phyloP scores from a whole-genome alignment of 2,888 invertebrate genomes.

The Auanema freiburgensis region DNA sequence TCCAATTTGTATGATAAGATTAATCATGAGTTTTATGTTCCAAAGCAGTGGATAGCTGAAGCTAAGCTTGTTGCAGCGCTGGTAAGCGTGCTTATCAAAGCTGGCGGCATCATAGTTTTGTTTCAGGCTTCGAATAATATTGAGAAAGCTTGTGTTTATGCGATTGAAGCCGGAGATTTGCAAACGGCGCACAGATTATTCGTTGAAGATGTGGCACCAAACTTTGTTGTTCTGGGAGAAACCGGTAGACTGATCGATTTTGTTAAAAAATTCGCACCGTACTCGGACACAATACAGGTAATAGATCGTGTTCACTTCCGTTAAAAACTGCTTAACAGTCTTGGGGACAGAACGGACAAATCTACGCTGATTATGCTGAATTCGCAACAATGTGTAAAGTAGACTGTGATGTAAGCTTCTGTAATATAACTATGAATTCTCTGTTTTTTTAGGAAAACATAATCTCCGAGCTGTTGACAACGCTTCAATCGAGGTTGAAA shows the following conservation, averaged over 20 bases:
- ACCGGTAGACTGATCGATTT: constrained; percentile 23
- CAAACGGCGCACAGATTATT: constrained; percentile 30
- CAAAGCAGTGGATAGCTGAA: constrained; percentile 37
- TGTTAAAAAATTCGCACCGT: constrained; percentile 28
- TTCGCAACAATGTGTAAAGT: constrained; percentile 10
- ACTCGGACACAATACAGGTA: constrained; percentile 28
- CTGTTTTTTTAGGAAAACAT: constrained; percentile 12
- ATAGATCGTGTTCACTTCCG: background rate
- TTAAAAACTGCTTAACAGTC: constrained; percentile 7
- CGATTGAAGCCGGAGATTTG: constrained; percentile 26
- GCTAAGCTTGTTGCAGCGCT: constrained; percentile 37
- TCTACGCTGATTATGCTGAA: constrained; percentile 41
- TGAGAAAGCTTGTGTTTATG: constrained; percentile 27
- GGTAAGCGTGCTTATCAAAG: constrained; percentile 9
- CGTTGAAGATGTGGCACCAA: constrained; percentile 42
- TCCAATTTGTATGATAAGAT: constrained; percentile 21
- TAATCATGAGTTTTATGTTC: constrained; percentile 23
- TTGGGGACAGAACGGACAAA: constrained; percentile 41
- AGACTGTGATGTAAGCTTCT: constrained; percentile 12
- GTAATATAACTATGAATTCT: background rate
- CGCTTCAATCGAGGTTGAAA: constrained; percentile 27
- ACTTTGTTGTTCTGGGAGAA: constrained; percentile 34
- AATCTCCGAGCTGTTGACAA: constrained; percentile 20
- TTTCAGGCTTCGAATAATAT: constrained; percentile 20
- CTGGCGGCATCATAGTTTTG: background rate